These are phyloP conservation scores for Fragum sueziense DNA, from an alignment of 2,888 invertebrate genomes.

Conservation along the genomic window DNA sequence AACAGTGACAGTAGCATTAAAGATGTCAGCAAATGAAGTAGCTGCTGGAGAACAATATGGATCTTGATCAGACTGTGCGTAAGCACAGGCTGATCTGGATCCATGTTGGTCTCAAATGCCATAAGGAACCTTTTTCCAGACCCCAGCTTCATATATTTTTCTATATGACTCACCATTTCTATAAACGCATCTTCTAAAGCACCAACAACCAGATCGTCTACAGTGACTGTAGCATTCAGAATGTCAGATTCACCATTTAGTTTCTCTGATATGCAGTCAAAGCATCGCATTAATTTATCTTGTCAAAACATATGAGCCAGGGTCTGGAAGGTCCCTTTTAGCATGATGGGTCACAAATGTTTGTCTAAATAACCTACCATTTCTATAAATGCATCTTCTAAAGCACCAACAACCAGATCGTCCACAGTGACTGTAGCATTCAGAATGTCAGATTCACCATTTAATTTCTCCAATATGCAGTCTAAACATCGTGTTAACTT, in stretches of 20 bases:
- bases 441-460: neutral
- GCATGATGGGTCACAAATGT: too few species aligned
- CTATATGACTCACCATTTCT: too few species aligned
- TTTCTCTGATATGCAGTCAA: conserved; percentile 42
- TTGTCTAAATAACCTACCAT: conserved; percentile 85
- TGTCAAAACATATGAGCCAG: too few species aligned
- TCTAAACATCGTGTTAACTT: conserved; percentile 54
- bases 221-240: conserved; percentile 80
- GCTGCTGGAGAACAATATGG: too few species aligned
- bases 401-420: conserved; percentile 88
- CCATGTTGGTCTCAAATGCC: too few species aligned
- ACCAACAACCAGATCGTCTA: conserved; percentile 88
- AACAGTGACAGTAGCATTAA: conserved; percentile 83
- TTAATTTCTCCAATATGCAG: conserved; percentile 30
- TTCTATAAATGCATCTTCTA: conserved; percentile 90
- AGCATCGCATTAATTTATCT: conserved; percentile 50
- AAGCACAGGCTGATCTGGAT: too few species aligned
- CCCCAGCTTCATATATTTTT: too few species aligned
- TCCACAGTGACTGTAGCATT: conserved; percentile 84
- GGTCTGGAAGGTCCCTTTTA: too few species aligned
- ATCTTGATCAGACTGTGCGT: too few species aligned
- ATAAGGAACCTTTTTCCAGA: too few species aligned
- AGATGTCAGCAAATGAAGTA: too few species aligned
- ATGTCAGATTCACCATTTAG: neutral
- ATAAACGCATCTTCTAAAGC: conserved; percentile 91